Percentiles rank a stretch among this genome's conserved stretches.
Conservation (phyloP, 2,888 invertebrate genomes). For the Geotrupes spiniger region DNA sequence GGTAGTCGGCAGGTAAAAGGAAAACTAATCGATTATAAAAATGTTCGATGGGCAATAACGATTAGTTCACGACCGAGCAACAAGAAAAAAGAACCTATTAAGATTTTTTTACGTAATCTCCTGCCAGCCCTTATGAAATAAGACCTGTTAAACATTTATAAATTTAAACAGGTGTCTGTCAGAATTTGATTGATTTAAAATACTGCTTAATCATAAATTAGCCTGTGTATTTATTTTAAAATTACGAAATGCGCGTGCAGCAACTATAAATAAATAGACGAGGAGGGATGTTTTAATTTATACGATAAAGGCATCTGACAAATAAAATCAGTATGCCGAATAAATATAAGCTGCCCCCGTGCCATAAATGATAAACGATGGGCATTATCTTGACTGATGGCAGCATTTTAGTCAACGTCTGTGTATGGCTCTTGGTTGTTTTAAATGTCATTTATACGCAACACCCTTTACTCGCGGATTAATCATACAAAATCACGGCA, state of each 20-base stretch:
- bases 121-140: conserved; percentile 23
- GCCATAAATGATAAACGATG: conserved; percentile 28
- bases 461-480: conserved; percentile 31
- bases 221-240: too few relatives aligned
- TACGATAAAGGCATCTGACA: not conserved
- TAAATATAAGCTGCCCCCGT: conserved; percentile 16
- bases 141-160: conserved; percentile 16
- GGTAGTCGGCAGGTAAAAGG: conserved; percentile 41
- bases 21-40: conserved; percentile 41
- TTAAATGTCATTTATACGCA: conserved; percentile 39
- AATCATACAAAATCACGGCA: conserved; percentile 20
- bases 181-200: conserved; percentile 24
- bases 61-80: conserved; percentile 32
- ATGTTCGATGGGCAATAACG: conserved; percentile 42
- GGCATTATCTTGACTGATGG: conserved; percentile 45
- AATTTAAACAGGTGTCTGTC: conserved; percentile 25
- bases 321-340: conserved; percentile 4
- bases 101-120: conserved; percentile 27
- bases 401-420: conserved; percentile 44
- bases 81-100: conserved; percentile 35
- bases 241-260: too few relatives aligned
- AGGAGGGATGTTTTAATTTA: not conserved
- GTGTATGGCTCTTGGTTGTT: conserved; percentile 40
- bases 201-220: conserved; percentile 18
- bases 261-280: too few relatives aligned